Conservation (phyloP, 2,797 vertebrate species). For the Morelia viridis region DNA sequence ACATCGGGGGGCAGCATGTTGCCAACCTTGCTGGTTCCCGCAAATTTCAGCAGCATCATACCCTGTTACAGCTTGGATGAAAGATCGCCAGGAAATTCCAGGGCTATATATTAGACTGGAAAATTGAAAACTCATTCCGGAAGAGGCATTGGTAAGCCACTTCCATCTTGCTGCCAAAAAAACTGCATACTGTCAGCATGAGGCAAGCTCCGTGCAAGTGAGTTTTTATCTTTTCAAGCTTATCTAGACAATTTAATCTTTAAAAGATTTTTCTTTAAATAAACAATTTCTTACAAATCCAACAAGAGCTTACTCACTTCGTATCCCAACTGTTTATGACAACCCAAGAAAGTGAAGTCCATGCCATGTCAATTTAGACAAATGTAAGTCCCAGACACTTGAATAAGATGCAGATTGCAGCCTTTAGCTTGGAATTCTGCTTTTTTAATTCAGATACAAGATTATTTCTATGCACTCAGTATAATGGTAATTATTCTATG, state of each 20-base stretch:
- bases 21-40: no score
- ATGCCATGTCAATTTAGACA: neutral
- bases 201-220: neutral
- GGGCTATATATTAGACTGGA: no score
- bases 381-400: neutral
- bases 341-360: neutral
- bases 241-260: neutral
- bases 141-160: no score
- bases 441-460: accelerated
- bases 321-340: neutral
- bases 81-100: no score
- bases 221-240: neutral
- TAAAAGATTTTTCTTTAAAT: no score
- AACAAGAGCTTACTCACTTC: neutral
- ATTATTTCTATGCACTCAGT: accelerated
- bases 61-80: no score
- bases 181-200: neutral
- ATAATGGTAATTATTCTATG: neutral
- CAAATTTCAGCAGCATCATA: no score
- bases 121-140: no score
- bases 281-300: neutral
- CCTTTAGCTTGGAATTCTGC: neutral
- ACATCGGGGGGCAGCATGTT: no score
- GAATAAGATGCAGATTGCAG: neutral
- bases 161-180: no score